A percentile compares a stretch with the other conserved stretches of the same genome.
phyloP scores from a whole-genome alignment of 2,113 vertebrate species.

The Synchiropus splendidus region DNA sequence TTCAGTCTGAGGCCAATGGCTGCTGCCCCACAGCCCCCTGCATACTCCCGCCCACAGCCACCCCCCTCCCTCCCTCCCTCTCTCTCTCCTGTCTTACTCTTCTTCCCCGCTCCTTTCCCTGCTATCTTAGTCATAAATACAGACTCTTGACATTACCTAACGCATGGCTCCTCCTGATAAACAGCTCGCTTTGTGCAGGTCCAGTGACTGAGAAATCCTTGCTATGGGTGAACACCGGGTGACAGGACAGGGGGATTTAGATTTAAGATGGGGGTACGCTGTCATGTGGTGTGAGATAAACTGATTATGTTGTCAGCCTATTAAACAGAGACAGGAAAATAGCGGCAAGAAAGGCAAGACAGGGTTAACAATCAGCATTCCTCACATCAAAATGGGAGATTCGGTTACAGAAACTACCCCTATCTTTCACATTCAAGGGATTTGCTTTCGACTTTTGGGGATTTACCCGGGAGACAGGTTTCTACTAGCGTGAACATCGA shows the following conservation, averaged over 20 bases:
- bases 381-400: too few relatives aligned
- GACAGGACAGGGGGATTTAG: slow-evolving; percentile 10
- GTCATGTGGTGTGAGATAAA: slow-evolving; percentile 5
- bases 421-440: too few relatives aligned
- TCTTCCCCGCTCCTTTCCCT: slow-evolving; percentile 23
- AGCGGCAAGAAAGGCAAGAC: not conserved
- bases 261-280: not conserved
- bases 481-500: too few relatives aligned
- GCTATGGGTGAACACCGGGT: slow-evolving; percentile 26
- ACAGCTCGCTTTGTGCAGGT: slow-evolving; percentile 58
- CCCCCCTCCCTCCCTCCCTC: slow-evolving; percentile 8
- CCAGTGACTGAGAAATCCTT: slow-evolving; percentile 59
- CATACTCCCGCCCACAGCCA: slow-evolving; percentile 10
- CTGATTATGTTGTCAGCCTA: slow-evolving; percentile 1
- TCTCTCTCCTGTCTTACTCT: slow-evolving; percentile 13
- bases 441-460: too few relatives aligned
- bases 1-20: slow-evolving; percentile 64
- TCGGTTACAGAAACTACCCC: too few relatives aligned
- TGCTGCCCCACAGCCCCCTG: slow-evolving; percentile 40
- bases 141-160: slow-evolving; percentile 48
- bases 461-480: too few relatives aligned
- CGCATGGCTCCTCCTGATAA: slow-evolving; percentile 68
- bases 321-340: slow-evolving; percentile 1
- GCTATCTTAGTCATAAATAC: slow-evolving; percentile 54
- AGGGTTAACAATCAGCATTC: too few relatives aligned